Percentiles rank a stretch among this genome's conserved stretches.
These are phyloP conservation scores for Astyanax mexicanus DNA, from an alignment of 2,797 vertebrate genomes.

Conservation along the genomic window DNA sequence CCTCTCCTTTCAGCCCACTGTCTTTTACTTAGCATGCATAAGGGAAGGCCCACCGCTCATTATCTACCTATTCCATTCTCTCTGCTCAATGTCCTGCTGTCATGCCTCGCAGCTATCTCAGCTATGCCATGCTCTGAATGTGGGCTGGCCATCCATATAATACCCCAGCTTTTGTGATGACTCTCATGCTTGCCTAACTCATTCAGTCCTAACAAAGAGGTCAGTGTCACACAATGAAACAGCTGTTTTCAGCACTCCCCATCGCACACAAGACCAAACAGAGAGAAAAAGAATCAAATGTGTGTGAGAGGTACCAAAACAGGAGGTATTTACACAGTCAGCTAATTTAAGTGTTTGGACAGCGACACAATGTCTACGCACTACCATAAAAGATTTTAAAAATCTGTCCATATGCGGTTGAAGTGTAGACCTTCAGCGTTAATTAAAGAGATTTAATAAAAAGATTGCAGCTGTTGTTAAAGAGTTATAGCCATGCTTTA, in stretches of 20 bases:
- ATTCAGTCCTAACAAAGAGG: constrained; percentile 74
- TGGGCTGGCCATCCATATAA: constrained; percentile 36
- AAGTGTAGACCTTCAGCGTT: no score
- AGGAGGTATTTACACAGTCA: not conserved
- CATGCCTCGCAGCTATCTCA: constrained; percentile 37
- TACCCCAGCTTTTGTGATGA: constrained; percentile 63
- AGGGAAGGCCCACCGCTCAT: constrained; percentile 17
- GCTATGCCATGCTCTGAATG: constrained; percentile 36
- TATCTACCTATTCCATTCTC: constrained; percentile 30
- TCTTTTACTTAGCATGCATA: constrained; percentile 32
- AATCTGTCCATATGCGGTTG: no score
- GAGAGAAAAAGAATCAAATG: constrained; percentile 11
- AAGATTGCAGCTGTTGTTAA: no score
- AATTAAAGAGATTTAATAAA: no score
- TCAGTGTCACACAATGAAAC: constrained; percentile 76
- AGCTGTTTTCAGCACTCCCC: constrained; percentile 73
- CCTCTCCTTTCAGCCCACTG: not conserved
- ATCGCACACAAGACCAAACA: constrained; percentile 38
- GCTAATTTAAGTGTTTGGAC: no score
- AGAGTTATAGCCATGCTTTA: no score
- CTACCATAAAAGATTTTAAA: no score
- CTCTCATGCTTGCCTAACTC: constrained; percentile 76
- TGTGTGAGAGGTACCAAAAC: constrained; percentile 11
- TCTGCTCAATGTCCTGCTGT: constrained; percentile 30
- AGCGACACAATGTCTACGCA: no score